These are phyloP conservation scores for Onthophagus taurus DNA, from an alignment of 1,140 invertebrate genomes.

Conservation along the genomic window DNA sequence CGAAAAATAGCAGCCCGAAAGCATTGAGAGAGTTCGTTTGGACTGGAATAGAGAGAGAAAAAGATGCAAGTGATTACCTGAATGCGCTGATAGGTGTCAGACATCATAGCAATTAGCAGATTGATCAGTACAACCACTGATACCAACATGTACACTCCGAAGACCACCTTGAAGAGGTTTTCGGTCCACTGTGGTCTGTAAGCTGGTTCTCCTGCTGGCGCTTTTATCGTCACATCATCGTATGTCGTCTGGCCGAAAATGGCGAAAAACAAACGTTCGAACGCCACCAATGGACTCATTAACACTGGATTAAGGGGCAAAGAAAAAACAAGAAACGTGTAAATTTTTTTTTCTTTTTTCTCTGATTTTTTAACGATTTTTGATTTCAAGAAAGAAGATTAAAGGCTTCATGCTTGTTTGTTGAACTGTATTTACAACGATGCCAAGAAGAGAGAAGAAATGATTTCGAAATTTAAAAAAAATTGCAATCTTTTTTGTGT, in stretches of 20 bases:
- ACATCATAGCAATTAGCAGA: slow-evolving; percentile 99
- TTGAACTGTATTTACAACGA: no score
- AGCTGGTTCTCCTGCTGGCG: slow-evolving; percentile 24
- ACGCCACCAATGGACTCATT: slow-evolving; percentile 79
- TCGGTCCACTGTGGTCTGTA: slow-evolving; percentile 62
- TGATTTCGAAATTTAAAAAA: no score
- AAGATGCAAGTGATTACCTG: slow-evolving; percentile 54
- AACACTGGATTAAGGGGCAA: no score
- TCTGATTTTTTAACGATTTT: no score
- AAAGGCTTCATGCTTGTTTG: no score
- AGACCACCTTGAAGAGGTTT: slow-evolving; percentile 75
- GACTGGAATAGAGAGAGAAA: slow-evolving; percentile 62
- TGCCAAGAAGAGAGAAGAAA: no score
- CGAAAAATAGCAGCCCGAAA: slow-evolving; percentile 97
- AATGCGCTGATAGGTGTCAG: slow-evolving; percentile 97
- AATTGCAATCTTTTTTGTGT: no score
- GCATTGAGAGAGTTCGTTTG: slow-evolving; percentile 79
- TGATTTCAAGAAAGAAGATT: no score
- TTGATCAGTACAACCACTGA: slow-evolving; percentile 97
- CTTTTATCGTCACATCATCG: slow-evolving; percentile 62
- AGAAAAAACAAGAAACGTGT: no score
- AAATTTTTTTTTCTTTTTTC: no score
- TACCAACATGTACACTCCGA: slow-evolving; percentile 95
- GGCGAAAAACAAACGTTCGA: slow-evolving; percentile 96
- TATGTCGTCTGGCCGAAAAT: slow-evolving; percentile 94